A percentile compares a stretch with the other conserved stretches of the same genome.
Evolutionary conservation across 2,888 invertebrate genomes (phyloP).

Genomic region (Vesta saturnalis): DNA sequence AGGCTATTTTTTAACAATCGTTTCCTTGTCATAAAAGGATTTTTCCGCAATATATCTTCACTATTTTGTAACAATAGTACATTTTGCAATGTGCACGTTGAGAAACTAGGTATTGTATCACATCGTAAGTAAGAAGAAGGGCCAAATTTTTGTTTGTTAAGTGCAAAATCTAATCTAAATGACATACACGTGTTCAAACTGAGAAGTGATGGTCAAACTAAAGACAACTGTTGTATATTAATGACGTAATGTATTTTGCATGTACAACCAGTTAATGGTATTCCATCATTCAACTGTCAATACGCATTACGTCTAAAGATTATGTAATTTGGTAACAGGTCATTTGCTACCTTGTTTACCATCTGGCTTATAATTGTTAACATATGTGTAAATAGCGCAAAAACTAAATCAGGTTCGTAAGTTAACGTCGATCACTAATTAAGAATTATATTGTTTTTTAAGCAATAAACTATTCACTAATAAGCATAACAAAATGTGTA

Average conservation of each 20-base stretch:
- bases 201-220: constrained; percentile 7
- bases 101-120: too few relatives aligned
- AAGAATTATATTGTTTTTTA: too few relatives aligned
- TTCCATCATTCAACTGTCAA: constrained; percentile 15
- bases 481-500: too few relatives aligned
- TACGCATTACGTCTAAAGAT: neutral
- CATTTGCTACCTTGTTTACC: constrained; percentile 3
- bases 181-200: neutral
- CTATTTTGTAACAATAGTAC: neutral
- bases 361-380: too few relatives aligned
- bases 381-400: too few relatives aligned
- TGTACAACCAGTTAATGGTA: neutral
- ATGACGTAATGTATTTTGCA: constrained; percentile 14
- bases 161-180: neutral
- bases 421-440: too few relatives aligned
- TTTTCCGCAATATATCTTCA: neutral
- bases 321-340: constrained; percentile 7
- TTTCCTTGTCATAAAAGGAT: neutral
- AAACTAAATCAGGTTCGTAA: too few relatives aligned
- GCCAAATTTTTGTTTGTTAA: neutral
- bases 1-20: too few relatives aligned
- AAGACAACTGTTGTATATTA: constrained; percentile 2
- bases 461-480: too few relatives aligned
- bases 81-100: too few relatives aligned
- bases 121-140: too few relatives aligned